Conservation (phyloP, 2,797 vertebrate species). For the Myotis myotis region DNA sequence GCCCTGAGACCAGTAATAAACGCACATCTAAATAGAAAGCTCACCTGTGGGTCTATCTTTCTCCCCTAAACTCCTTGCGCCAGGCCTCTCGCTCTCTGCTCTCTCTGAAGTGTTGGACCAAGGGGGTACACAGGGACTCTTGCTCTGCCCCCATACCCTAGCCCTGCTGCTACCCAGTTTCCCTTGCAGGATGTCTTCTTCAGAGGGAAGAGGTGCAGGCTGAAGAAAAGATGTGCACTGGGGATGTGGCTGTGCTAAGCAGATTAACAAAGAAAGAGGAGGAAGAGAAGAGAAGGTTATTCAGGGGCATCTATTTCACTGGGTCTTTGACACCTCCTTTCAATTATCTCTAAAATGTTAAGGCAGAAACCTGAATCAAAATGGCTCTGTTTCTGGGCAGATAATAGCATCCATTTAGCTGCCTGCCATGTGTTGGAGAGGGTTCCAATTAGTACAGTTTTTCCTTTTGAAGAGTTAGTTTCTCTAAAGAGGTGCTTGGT, state of each 20-base stretch:
- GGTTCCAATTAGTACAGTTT: background rate
- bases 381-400: background rate
- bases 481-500: background rate
- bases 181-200: background rate
- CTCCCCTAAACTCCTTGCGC: background rate
- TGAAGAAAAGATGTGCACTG: background rate
- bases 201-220: background rate
- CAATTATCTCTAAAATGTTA: background rate
- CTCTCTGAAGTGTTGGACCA: background rate
- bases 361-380: background rate
- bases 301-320: background rate
- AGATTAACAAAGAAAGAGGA: background rate
- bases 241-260: background rate
- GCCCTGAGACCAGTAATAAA: background rate
- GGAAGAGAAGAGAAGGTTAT: background rate
- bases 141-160: rapidly evolving
- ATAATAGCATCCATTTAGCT: background rate
- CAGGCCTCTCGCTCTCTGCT: background rate
- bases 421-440: background rate
- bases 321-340: conserved; percentile 6
- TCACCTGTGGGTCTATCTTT: background rate
- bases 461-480: background rate
- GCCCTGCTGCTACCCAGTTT: background rate
- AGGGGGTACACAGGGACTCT: too few species aligned
- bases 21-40: background rate